Base-by-base conservation (phyloP, 2,888 invertebrate species). In the Pollenia angustigena region DNA sequence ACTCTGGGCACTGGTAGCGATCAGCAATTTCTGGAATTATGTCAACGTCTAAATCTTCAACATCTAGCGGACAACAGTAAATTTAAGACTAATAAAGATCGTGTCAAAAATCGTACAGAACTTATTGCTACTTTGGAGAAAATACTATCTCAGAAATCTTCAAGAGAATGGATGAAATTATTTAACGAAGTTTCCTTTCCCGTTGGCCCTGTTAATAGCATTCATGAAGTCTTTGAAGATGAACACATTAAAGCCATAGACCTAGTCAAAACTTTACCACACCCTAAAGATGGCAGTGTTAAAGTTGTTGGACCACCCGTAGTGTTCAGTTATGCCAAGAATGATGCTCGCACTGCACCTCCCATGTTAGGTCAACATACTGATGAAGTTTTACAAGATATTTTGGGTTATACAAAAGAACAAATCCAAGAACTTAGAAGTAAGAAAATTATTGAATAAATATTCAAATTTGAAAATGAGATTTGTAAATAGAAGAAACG, bases 321-420 rank as follows among this genome's bases (percentile, higher is more conserved):
- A 0, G 94, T 94, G 62, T 99, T 95, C 91, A 97, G 97, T 89
- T 95, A 95, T 72, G 96, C 96, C 0, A 95, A 95, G 0, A 97
- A 97, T 91, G 93, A 94, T 87, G 95, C 96, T 0, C 94, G 96
- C 81, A 94, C 94, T 3, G 95, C 98, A 0, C 98, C 99, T 0
- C 99, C 99, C 0, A 93, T 94, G 9, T 93, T 99, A 42, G 99
- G 99, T 0, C 95, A 99, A 92, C 98, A 99, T 91, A 99, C 99
- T 0, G 94, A 94, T 83, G 95, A 96, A 89, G 94, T 99, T 69
- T 94, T 99, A 54, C 92, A 93, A n/a, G 93, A 95, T 85, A 91
- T 97, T 87, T 93, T 97, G 60, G 94, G 95, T 1, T 97, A 96
- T 90, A 93, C 94, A 66, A 93, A 95, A 11, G 92, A 94, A 18